Percentiles rank a stretch among this genome's conserved stretches.
These are phyloP conservation scores for Conops quadrifasciatus DNA, from an alignment of 2,888 invertebrate genomes.

Conservation along the genomic window DNA sequence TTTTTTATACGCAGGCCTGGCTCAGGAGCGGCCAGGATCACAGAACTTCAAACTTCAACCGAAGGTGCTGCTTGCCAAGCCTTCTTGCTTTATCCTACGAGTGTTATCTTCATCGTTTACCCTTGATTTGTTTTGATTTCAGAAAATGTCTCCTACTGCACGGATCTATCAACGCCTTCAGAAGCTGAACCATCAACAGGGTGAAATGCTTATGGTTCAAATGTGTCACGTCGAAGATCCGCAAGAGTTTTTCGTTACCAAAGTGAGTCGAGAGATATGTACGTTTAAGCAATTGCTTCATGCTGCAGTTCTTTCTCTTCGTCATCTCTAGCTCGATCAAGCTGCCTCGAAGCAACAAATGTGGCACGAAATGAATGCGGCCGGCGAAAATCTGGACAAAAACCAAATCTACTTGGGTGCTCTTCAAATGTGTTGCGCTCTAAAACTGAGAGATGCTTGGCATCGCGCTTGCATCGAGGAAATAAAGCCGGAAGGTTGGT, in stretches of 20 bases:
- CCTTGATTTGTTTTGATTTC: constrained; percentile 18
- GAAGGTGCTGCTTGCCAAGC: constrained; percentile 41
- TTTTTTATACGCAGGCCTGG: constrained; percentile 61
- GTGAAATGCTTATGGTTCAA: constrained; percentile 64
- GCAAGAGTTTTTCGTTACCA: constrained; percentile 73
- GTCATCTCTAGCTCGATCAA: constrained; percentile 44
- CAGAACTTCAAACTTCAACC: constrained; percentile 40
- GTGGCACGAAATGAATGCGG: constrained; percentile 45
- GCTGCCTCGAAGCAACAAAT: constrained; percentile 38
- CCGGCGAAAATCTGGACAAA: constrained; percentile 40
- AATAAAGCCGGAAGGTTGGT: constrained; percentile 51
- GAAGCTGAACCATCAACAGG: constrained; percentile 44
- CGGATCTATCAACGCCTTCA: constrained; percentile 47
- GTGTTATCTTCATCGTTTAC: not conserved
- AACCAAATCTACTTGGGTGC: constrained; percentile 56
- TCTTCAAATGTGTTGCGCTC: constrained; percentile 53
- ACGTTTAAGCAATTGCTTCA: not conserved
- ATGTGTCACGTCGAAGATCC: constrained; percentile 73
- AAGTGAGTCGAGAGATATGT: constrained; percentile 62
- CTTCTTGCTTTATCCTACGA: not conserved
- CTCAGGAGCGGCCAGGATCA: constrained; percentile 46
- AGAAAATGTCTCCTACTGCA: constrained; percentile 44
- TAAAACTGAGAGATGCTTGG: constrained; percentile 52
- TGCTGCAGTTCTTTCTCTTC: not conserved
- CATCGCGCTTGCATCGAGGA: constrained; percentile 55